Evolutionary conservation across 2,113 vertebrate genomes (phyloP).

Genomic region (Boleophthalmus pectinirostris): DNA sequence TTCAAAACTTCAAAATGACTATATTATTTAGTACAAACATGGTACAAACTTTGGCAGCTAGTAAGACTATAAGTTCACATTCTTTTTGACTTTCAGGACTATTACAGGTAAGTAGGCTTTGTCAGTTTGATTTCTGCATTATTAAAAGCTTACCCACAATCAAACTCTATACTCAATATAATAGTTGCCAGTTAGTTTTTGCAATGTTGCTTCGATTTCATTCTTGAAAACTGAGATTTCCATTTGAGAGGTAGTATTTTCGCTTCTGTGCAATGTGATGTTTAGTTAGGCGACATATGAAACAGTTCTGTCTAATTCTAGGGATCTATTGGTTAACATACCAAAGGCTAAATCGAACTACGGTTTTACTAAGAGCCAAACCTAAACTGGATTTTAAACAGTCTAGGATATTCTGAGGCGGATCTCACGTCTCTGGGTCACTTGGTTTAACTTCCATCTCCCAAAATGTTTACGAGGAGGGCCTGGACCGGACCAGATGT

Average conservation of each 20-base stretch:
- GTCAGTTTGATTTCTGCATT: no score
- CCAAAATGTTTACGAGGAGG: conserved; percentile 45
- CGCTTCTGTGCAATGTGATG: background rate
- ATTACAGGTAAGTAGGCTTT: no score
- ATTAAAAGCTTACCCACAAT: no score
- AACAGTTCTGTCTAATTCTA: conserved; percentile 41
- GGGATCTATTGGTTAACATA: conserved; percentile 50
- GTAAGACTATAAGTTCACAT: no score
- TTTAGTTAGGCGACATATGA: conserved; percentile 11
- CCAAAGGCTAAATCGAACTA: conserved; percentile 53
- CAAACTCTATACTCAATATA: no score
- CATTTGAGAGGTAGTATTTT: background rate
- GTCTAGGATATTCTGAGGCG: conserved; percentile 42
- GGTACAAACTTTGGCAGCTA: no score
- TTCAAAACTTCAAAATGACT: no score
- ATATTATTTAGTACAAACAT: no score
- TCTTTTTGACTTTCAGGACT: no score
- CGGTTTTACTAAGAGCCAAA: conserved; percentile 57
- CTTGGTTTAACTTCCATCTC: conserved; percentile 50
- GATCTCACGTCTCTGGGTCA: conserved; percentile 32
- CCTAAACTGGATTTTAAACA: conserved; percentile 45
- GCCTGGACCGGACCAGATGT: conserved; percentile 50
- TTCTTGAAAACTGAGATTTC: no score
- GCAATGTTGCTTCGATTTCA: no score
- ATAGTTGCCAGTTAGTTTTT: no score